These are phyloP conservation scores for Celastrina argiolus DNA, from an alignment of 2,888 invertebrate genomes.

Conservation along the genomic window DNA sequence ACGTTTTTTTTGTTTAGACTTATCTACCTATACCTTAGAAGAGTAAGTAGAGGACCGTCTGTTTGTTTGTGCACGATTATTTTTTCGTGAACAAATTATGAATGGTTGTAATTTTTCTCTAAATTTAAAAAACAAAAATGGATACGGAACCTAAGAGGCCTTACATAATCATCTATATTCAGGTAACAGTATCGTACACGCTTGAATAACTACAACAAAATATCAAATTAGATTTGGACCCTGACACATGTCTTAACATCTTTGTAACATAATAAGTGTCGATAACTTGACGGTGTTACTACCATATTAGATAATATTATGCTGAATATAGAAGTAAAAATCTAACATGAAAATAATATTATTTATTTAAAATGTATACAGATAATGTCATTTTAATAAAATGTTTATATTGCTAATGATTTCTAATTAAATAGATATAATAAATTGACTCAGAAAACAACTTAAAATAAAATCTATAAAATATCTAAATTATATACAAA, in stretches of 20 bases:
- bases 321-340: neutral
- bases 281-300: neutral
- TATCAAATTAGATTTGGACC: constrained; percentile 5
- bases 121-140: too few relatives aligned
- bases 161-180: neutral
- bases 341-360: neutral
- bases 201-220: neutral
- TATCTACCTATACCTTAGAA: too few relatives aligned
- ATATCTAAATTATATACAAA: neutral
- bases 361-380: neutral
- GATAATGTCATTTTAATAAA: too few relatives aligned
- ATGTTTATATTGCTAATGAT: too few relatives aligned
- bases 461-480: neutral
- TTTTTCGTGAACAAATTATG: too few relatives aligned
- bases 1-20: too few relatives aligned
- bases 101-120: too few relatives aligned
- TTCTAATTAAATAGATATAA: too few relatives aligned
- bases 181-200: constrained; percentile 3
- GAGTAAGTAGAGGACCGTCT: too few relatives aligned
- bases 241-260: constrained; percentile 9
- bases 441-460: neutral
- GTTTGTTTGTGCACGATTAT: too few relatives aligned
- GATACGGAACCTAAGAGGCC: neutral
- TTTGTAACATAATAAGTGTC: neutral
- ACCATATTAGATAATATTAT: neutral